Conservation (phyloP, 2,113 vertebrate genomes). For the Nibea albiflora region DNA sequence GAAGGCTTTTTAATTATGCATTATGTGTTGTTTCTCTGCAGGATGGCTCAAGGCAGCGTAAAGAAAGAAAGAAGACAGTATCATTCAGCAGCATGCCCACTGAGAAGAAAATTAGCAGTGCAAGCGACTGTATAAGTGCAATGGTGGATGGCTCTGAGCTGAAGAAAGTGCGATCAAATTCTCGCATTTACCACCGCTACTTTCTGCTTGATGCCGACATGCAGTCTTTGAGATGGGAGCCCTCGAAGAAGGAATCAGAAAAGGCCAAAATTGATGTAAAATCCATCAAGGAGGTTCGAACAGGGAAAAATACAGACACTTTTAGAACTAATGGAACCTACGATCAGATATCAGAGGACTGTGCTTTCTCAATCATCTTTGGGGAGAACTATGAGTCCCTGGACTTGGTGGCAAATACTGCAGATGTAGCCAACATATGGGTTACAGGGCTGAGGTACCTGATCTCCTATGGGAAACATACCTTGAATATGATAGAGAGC, state of each 20-base stretch:
- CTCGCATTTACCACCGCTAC: conserved; percentile 93
- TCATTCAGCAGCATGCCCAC: conserved; percentile 99
- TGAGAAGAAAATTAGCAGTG: conserved; percentile 97
- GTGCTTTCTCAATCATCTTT: conserved; percentile 96
- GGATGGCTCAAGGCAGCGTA: conserved; percentile 95
- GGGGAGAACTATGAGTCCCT: conserved; percentile 97
- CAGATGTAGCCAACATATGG: conserved; percentile 98
- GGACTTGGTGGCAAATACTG: conserved; percentile 97
- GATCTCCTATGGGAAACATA: conserved; percentile 97
- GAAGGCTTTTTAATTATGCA: conserved; percentile 8
- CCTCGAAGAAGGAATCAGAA: conserved; percentile 97
- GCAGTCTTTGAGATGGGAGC: conserved; percentile 97
- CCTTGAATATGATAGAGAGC: conserved; percentile 95
- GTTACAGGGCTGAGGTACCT: conserved; percentile 96
- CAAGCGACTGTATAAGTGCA: conserved; percentile 93
- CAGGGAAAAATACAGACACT: conserved; percentile 97
- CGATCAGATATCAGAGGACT: conserved; percentile 98
- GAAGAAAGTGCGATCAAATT: conserved; percentile 96
- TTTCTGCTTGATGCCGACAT: conserved; percentile 97
- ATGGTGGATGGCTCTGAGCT: conserved; percentile 98
- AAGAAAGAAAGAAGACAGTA: conserved; percentile 96
- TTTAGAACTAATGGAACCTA: conserved; percentile 97
- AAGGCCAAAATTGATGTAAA: conserved; percentile 98
- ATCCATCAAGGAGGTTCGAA: conserved; percentile 96
- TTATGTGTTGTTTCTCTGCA: conserved; percentile 64